These are phyloP conservation scores for Chironomus tentans DNA, from an alignment of 2,888 invertebrate genomes.

Conservation along the genomic window DNA sequence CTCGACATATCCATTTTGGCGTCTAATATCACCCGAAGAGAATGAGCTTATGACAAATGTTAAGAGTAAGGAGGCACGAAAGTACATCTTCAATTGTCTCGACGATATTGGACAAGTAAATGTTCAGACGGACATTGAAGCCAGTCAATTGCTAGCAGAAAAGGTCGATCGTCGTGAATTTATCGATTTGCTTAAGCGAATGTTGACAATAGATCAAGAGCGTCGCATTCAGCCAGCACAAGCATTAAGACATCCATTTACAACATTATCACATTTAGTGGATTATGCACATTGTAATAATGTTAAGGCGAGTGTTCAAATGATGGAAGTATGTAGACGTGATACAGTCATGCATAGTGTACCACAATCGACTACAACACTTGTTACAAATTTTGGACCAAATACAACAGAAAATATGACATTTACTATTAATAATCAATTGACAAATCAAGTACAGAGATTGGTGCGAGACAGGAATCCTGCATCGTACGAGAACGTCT, in stretches of 20 bases:
- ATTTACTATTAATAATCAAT: constrained; percentile 87
- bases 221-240: constrained; percentile 91
- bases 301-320: constrained; percentile 93
- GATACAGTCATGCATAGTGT: constrained; percentile 33
- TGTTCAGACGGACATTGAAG: constrained; percentile 94
- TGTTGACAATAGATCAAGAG: constrained; percentile 98
- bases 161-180: constrained; percentile 96
- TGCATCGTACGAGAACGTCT: constrained; percentile 65
- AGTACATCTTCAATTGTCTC: constrained; percentile 98
- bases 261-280: constrained; percentile 82
- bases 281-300: constrained; percentile 96
- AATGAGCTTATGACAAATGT: constrained; percentile 96
- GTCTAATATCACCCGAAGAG: constrained; percentile 91
- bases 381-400: constrained; percentile 68
- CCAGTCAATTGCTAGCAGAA: constrained; percentile 91
- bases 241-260: constrained; percentile 91
- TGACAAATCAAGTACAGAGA: constrained; percentile 63
- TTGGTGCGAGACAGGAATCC: constrained; percentile 52
- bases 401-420: constrained; percentile 77
- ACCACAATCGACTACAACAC: constrained; percentile 48
- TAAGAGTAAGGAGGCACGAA: constrained; percentile 97
- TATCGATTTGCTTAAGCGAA: constrained; percentile 92
- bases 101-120: constrained; percentile 98
- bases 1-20: constrained; percentile 80
- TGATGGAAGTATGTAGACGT: constrained; percentile 80